These are phyloP conservation scores for Chromoteleia sp. DNA, from an alignment of 2,888 invertebrate genomes.

Conservation along the genomic window DNA sequence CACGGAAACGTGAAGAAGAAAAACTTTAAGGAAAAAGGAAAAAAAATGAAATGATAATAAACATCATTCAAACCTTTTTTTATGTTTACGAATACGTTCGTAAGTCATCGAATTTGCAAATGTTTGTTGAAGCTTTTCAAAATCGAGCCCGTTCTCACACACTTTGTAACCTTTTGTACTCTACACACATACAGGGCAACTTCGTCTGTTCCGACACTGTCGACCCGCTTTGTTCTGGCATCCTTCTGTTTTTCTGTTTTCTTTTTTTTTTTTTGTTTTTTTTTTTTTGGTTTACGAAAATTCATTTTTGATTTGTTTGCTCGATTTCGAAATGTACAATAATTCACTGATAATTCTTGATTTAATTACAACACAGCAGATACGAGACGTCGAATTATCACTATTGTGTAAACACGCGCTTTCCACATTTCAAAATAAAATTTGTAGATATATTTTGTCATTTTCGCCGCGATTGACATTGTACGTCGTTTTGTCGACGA, in stretches of 20 bases:
- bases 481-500: too few relatives aligned
- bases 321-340: too few relatives aligned
- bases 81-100: conserved; percentile 29
- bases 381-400: too few relatives aligned
- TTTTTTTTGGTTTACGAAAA: too few relatives aligned
- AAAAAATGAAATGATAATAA: conserved; percentile 1
- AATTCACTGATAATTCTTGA: too few relatives aligned
- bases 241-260: conserved; percentile 24
- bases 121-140: conserved; percentile 10
- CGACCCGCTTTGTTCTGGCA: conserved; percentile 45
- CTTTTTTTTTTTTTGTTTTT: too few relatives aligned
- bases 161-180: conserved; percentile 69
- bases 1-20: conserved; percentile 1
- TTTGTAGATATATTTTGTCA: too few relatives aligned
- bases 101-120: conserved; percentile 35
- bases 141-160: conserved; percentile 27
- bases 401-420: too few relatives aligned
- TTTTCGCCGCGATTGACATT: too few relatives aligned
- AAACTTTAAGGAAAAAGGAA: not conserved
- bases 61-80: conserved; percentile 1
- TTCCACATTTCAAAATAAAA: too few relatives aligned
- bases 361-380: too few relatives aligned
- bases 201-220: not conserved
- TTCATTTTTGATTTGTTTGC: too few relatives aligned
- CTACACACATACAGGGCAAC: conserved; percentile 52